Evolutionary conservation across 2,888 invertebrate genomes (phyloP), one percentile per base, ranked within the genome.

Genomic region (Acutogordius australiensis): DNA sequence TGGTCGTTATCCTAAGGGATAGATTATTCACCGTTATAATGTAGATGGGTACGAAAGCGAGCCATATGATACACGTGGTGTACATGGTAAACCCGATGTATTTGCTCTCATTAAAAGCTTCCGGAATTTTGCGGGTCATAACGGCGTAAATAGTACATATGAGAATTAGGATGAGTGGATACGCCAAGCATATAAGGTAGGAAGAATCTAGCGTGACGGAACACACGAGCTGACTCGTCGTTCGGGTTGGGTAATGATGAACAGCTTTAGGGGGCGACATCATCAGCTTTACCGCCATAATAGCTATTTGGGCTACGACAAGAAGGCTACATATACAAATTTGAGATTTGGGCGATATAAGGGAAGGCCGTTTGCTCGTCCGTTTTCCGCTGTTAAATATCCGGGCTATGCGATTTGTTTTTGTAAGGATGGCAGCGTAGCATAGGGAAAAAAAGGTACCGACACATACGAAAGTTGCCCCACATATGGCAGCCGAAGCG

Each of bases 211-310:
- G 81, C 69, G 86, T 67, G 45, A 68, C 67, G 51, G 65, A 63
- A 70, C 88, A 91, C 1, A 88, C 87, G 45, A 90, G 77, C 67
- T 87, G 78, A 73, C 88, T 88, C 74, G 85, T 85, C 64, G 86
- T 85, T 30, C 86, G 76, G 1, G 82, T 84, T 1, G 87, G 86
- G 72, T 87, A 82, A 74, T 85, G 83, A 72, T 82, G 79, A 70
- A 84, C 82, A 2, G 87, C 86, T 64, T 78, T 78, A 0, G 90
- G 84, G 13, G 88, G 88, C 1, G 82, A 80, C 65, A 86, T 80
- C 63, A 85, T 76, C 78, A 87, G 81, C 88, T 90, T 90, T 30
- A 87, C 80, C 1, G 80, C 81, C 64, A 84, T 85, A 66, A 90
- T 81, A 62, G 86, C 75, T 4, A 65, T 28, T 60, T 67, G 57